Base-by-base conservation (phyloP, 2,797 vertebrate species). In the Oreortyx pictus region DNA sequence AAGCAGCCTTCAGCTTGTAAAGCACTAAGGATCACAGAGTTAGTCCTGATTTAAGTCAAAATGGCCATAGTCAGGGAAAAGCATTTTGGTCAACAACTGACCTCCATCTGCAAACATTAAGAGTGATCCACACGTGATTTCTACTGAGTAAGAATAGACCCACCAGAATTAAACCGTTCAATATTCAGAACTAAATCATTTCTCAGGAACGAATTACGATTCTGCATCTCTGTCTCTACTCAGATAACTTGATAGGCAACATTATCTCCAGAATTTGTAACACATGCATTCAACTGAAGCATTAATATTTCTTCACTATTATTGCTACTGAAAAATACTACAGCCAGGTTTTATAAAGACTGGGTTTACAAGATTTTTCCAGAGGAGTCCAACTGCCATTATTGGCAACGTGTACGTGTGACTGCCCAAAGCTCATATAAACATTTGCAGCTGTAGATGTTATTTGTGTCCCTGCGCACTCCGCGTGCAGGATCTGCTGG, bases 141-240 rank as follows among this genome's bases (percentile, higher is more conserved):
- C 46, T 41, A 0, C 2, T 17, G 25, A 22, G 4, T 12, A 11
- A 61, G 27, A 72, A 79, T 1, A 84, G 17, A 39, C 1, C 4
- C 11, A 50, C 1, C 27, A 7, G 17, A 33, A 25, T 19, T 44
- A 88, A 25, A 12, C 47, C 68, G 50, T 66, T 64, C 67, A 23
- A 35, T 10, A 7, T 11, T 39, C 22, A 37, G 7, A 80, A 66
- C 44, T 25, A 81, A 80, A 76, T 20, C 2, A 27, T 11, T 56
- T 78, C 18, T 49, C 25, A 31, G 33, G 23, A 73, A 6, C 2
- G 0, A 60, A 29, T 16, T 0, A 0, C 2, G 1, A 15, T 15
- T 62, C 62, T 19, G 16, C 2, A 27, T 68, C 70, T 52, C 4
- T 11, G 3, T 52, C 9, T 79, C 46, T n/a, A 7, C 6, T 47